These are phyloP conservation scores for Gambusia yucatana DNA, from an alignment of 2,797 vertebrate genomes.

Conservation along the genomic window DNA sequence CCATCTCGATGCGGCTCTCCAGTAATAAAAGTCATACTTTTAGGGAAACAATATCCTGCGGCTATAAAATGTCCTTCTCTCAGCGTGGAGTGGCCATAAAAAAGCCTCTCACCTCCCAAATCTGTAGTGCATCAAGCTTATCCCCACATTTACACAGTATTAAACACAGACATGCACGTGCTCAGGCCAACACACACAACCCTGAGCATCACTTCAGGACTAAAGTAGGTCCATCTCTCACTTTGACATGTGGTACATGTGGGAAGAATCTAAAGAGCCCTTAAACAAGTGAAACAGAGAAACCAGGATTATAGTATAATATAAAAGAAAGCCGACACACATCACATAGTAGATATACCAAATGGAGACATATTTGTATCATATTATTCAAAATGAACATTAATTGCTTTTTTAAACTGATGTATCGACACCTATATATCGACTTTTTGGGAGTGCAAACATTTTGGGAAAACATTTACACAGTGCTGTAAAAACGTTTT, in stretches of 20 bases:
- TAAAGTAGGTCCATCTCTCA: constrained; percentile 69
- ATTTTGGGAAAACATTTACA: not conserved
- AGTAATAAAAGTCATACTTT: constrained; percentile 78
- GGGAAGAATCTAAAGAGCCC: constrained; percentile 62
- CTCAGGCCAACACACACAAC: constrained; percentile 43
- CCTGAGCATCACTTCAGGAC: constrained; percentile 53
- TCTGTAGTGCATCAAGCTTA: constrained; percentile 54
- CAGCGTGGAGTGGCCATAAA: constrained; percentile 72
- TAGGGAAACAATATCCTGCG: constrained; percentile 78
- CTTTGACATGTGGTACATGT: constrained; percentile 69
- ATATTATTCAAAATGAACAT: constrained; percentile 40
- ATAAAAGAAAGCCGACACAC: constrained; percentile 48
- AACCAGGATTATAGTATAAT: constrained; percentile 38
- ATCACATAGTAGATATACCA: constrained; percentile 41
- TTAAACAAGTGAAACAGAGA: constrained; percentile 40
- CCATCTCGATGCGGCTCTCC: constrained; percentile 67
- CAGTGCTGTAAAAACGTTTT: not conserved
- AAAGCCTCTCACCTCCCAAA: constrained; percentile 72
- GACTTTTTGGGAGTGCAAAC: constrained; percentile 5
- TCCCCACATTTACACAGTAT: constrained; percentile 54
- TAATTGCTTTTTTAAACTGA: constrained; percentile 2
- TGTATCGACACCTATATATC: constrained; percentile 14
- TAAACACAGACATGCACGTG: constrained; percentile 46
- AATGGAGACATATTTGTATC: constrained; percentile 44
- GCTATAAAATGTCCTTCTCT: constrained; percentile 76